These are phyloP conservation scores for Thalassophryne amazonica DNA, from an alignment of 2,797 vertebrate genomes.

Conservation along the genomic window DNA sequence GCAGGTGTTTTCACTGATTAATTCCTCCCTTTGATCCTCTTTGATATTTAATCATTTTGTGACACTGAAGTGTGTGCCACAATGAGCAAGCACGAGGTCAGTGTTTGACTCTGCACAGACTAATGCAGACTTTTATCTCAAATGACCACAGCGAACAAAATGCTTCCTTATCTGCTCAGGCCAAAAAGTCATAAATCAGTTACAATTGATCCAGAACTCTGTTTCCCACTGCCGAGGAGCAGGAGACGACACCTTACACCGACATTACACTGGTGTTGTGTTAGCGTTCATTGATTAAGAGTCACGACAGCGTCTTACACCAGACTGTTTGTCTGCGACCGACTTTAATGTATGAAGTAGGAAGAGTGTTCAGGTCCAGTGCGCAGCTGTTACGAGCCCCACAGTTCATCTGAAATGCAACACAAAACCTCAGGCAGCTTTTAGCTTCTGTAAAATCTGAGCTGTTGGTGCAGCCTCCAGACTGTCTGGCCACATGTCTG, in stretches of 20 bases:
- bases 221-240: too few species aligned
- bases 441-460: not conserved
- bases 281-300: not conserved
- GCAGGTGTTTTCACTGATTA: too few species aligned
- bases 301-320: not conserved
- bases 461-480: not conserved
- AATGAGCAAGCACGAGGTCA: too few species aligned
- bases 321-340: not conserved
- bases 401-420: not conserved
- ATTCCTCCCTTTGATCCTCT: too few species aligned
- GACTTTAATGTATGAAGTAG: not conserved
- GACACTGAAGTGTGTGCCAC: too few species aligned
- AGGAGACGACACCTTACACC: not conserved
- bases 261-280: too few species aligned
- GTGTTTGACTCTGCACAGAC: too few species aligned
- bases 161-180: too few species aligned
- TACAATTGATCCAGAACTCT: not conserved
- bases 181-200: not conserved
- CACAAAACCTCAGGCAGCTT: conserved; percentile 1
- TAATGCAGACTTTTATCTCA: too few species aligned
- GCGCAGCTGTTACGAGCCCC: not conserved
- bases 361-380: not conserved
- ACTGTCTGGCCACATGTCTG: too few species aligned
- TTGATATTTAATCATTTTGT: too few species aligned
- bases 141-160: too few species aligned